Percentiles rank a stretch among this genome's conserved stretches.
phyloP scores from a whole-genome alignment of 2,888 invertebrate species.

The Plagodis dolabraria region DNA sequence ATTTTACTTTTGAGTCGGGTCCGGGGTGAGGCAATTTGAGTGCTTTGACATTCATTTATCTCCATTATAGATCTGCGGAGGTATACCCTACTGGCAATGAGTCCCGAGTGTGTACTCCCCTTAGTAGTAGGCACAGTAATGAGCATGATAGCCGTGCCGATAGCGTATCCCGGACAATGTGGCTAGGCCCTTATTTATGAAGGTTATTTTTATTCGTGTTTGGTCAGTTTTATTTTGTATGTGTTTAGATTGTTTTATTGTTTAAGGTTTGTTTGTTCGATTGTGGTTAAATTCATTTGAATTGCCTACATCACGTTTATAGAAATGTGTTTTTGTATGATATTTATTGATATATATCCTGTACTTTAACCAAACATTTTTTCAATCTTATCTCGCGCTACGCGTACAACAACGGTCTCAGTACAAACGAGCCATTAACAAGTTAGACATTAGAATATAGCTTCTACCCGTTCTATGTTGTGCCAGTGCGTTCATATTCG shows the following conservation, averaged over 20 bases:
- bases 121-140: slow-evolving; percentile 37
- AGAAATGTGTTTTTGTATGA: too few relatives aligned
- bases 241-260: not conserved
- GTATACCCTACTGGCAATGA: slow-evolving; percentile 51
- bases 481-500: too few relatives aligned
- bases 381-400: too few relatives aligned
- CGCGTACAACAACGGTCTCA: too few relatives aligned
- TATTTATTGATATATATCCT: too few relatives aligned
- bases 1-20: slow-evolving; percentile 66
- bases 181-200: slow-evolving; percentile 35
- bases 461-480: too few relatives aligned
- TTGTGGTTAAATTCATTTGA: too few relatives aligned
- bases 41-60: slow-evolving; percentile 82
- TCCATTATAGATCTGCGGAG: slow-evolving; percentile 74
- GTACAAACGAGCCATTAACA: too few relatives aligned
- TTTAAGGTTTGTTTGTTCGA: too few relatives aligned
- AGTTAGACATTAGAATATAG: too few relatives aligned
- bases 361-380: too few relatives aligned
- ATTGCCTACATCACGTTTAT: too few relatives aligned
- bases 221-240: slow-evolving; percentile 5
- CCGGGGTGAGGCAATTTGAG: slow-evolving; percentile 62
- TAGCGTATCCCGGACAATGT: slow-evolving; percentile 33
- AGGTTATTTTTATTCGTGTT: slow-evolving; percentile 27
- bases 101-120: slow-evolving; percentile 61
- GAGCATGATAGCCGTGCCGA: slow-evolving; percentile 37